Conservation (phyloP, 1,140 invertebrate species). For the Melipona quadrifasciata region DNA sequence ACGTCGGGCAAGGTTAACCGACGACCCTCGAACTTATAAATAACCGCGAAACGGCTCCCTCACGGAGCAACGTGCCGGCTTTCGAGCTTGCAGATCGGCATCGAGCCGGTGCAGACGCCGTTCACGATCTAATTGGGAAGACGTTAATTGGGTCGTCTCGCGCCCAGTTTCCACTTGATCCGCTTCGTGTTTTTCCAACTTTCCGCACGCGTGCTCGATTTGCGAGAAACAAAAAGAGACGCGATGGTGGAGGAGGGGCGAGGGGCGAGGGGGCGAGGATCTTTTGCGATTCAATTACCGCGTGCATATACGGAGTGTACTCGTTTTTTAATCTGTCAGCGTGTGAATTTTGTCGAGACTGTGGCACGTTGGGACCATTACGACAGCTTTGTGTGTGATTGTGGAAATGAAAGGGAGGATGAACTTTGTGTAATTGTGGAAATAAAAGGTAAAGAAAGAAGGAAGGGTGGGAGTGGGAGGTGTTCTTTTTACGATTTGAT, state of each 20-base stretch:
- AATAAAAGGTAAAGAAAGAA: no score
- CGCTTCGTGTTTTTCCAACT: not conserved
- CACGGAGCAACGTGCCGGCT: slow-evolving; percentile 1
- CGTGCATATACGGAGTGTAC: no score
- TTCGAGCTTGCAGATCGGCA: not conserved
- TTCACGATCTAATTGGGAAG: slow-evolving; percentile 39
- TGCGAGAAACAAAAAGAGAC: no score
- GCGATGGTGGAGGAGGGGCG: no score
- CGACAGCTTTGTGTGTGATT: no score
- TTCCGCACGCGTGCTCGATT: not conserved
- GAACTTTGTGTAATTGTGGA: no score
- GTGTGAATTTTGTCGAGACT: no score
- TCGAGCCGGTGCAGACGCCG: slow-evolving; percentile 1
- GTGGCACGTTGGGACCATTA: no score
- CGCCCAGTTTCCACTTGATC: not conserved
- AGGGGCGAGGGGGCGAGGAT: no score
- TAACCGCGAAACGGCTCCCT: slow-evolving; percentile 59
- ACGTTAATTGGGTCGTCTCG: slow-evolving; percentile 45
- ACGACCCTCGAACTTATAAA: slow-evolving; percentile 76
- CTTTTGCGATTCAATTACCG: no score
- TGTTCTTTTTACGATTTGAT: not conserved
- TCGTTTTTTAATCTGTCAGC: no score
- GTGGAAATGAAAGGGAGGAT: no score
- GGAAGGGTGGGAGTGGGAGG: fast-evolving
- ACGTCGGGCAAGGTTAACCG: slow-evolving; percentile 75